Conservation (phyloP, 2,888 invertebrate genomes). For the Yponomeuta evonymella region DNA sequence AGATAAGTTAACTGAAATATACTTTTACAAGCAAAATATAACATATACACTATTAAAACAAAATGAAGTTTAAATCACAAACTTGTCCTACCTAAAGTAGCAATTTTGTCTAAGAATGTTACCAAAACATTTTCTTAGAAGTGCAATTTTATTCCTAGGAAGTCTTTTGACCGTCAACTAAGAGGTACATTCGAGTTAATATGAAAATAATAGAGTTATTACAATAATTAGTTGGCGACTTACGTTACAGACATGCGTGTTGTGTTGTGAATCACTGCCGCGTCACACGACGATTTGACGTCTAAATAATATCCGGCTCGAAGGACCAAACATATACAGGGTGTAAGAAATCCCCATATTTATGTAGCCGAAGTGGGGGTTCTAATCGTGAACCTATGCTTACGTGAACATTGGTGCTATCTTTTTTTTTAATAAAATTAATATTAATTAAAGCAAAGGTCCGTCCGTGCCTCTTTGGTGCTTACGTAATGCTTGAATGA, state of each 20-base stretch:
- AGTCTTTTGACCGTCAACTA: slow-evolving; percentile 57
- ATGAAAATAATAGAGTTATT: slow-evolving; percentile 58
- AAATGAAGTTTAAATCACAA: not conserved
- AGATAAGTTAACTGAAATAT: not conserved
- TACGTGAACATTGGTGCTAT: no score
- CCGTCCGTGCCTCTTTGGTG: no score
- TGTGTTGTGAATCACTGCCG: not conserved
- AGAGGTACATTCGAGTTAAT: slow-evolving; percentile 63
- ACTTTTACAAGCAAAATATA: not conserved
- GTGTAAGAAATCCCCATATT: no score
- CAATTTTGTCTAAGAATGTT: not conserved
- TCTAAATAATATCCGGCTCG: not conserved
- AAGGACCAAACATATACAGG: not conserved
- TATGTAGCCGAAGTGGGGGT: no score
- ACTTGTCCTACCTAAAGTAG: not conserved
- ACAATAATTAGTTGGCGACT: slow-evolving; percentile 32
- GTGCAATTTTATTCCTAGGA: slow-evolving; percentile 37
- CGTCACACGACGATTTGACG: slow-evolving; percentile 3
- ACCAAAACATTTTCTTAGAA: slow-evolving; percentile 6
- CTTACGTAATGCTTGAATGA: no score
- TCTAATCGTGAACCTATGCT: no score
- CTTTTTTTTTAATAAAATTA: no score
- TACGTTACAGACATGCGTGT: slow-evolving; percentile 20
- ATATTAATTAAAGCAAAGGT: no score
- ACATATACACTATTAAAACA: not conserved